A percentile compares a stretch with the other conserved stretches of the same genome.
Conservation (phyloP, 2,888 invertebrate genomes). For the Glyphotaelius pellucidus region DNA sequence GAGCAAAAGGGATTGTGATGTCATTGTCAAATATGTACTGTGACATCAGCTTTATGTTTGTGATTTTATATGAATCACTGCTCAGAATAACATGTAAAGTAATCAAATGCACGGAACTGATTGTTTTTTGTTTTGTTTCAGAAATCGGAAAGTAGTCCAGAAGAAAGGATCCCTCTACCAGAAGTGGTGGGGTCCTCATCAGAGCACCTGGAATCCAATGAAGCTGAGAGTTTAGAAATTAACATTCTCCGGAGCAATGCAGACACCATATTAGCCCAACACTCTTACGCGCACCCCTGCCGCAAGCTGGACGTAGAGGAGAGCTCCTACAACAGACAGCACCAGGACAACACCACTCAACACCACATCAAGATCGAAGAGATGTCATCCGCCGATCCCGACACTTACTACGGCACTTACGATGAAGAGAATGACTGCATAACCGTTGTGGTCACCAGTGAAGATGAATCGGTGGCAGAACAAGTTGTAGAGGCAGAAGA, state of each 20-base stretch:
- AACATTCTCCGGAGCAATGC: conserved; percentile 71
- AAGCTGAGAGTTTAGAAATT: conserved; percentile 76
- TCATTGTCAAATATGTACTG: neutral
- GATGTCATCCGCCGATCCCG: conserved; percentile 73
- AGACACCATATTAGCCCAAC: conserved; percentile 75
- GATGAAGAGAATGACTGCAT: conserved; percentile 85
- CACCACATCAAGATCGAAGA: conserved; percentile 63
- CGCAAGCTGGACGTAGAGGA: conserved; percentile 66
- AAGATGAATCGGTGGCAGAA: conserved; percentile 71
- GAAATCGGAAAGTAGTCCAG: conserved; percentile 73
- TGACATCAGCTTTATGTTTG: neutral
- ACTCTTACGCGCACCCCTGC: conserved; percentile 77
- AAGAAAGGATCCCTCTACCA: conserved; percentile 75
- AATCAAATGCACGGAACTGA: neutral
- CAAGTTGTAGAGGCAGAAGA: conserved; percentile 42
- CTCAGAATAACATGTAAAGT: neutral
- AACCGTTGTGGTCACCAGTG: conserved; percentile 83
- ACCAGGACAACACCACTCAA: conserved; percentile 69
- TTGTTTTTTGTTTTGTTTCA: conserved; percentile 66
- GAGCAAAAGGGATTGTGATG: neutral
- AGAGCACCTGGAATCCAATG: conserved; percentile 90
- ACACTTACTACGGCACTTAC: conserved; percentile 84
- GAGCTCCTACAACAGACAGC: conserved; percentile 63
- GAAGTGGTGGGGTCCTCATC: conserved; percentile 92
- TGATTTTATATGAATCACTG: neutral